phyloP scores from a whole-genome alignment of 2,113 vertebrate genomes.

The Bubalus kerabau region DNA sequence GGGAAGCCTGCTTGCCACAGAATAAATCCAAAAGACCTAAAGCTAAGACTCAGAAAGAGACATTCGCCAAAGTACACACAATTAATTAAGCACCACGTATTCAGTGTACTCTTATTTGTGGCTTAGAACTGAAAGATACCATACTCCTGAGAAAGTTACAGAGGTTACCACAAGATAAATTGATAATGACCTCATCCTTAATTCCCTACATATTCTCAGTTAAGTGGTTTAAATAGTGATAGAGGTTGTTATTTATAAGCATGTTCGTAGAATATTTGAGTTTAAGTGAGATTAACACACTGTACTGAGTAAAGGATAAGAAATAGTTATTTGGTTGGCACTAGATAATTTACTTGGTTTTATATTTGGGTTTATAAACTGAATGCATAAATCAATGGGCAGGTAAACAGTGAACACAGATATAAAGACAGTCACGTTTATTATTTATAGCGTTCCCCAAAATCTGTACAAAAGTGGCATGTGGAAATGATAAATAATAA shows the following conservation, averaged over 20 bases:
- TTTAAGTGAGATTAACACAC: background rate
- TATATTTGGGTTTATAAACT: background rate
- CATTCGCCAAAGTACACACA: background rate
- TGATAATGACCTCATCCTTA: constrained; percentile 12
- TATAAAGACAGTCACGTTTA: background rate
- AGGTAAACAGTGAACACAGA: background rate
- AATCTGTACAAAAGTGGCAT: background rate
- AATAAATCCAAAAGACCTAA: background rate
- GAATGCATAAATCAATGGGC: background rate
- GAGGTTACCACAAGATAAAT: background rate
- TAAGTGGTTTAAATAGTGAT: background rate
- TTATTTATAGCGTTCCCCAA: background rate
- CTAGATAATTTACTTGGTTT: background rate
- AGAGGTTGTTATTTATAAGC: background rate
- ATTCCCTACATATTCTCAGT: background rate
- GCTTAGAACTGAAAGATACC: background rate
- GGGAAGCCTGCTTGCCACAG: background rate
- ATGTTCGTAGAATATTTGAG: background rate
- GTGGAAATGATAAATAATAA: background rate
- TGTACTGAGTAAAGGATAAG: background rate
- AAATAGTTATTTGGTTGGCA: background rate
- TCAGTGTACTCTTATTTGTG: background rate
- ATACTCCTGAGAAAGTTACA: background rate
- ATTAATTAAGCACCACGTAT: background rate
- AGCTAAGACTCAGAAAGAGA: background rate